Base-by-base conservation (phyloP, 2,113 vertebrate genomes). In the Oryzias celebensis region DNA sequence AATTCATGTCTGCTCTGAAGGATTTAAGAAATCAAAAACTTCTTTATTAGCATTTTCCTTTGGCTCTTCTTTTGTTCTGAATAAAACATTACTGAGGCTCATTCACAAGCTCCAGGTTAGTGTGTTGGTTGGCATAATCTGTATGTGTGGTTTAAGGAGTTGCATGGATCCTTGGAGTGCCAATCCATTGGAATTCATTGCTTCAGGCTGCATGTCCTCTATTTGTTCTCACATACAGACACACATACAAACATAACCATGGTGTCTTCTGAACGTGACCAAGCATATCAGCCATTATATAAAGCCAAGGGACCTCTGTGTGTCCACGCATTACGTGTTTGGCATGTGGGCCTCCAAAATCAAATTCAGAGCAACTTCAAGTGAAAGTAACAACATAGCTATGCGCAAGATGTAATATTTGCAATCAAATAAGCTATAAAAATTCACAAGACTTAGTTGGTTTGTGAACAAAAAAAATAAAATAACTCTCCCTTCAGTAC, bases 121-220 rank as follows among this genome's bases (percentile, higher is more conserved):
- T 66, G 42, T 60, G 53, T 52, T 7, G 49, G 54, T 62, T 72
- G 52, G 63, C 73, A 56, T 68, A 59, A 24, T 65, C 58, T 68
- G 62, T 64, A 7, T 71, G 57, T 61, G 46, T 45, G 56, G 26
- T 18, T 22, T 61, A 28, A 36, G 59, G 14, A 44, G 44, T 23
- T 50, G 62, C 17, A 52, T 62, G 50, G 47, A 59, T 74, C 78
- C 63, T 71, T 75, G 0, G 68, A 66, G 73, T 69, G 56, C 57
- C 46, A 64, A 62, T 70, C 72, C 61, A 68, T 80, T 82, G 76
- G 75, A 84, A 85, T 82, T 82, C 81, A 82, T 77, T 71, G 75
- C 81, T 82, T 68, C 58, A 63, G 71, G 79, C 75, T 72, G 68
- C 49, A 71, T 83, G 81, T 84, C 77, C 85, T 87, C 65, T 75